Evolutionary conservation across 2,797 vertebrate genomes (phyloP), one percentile per base, ranked within the genome.

Genomic region (Amazona ochrocephala): DNA sequence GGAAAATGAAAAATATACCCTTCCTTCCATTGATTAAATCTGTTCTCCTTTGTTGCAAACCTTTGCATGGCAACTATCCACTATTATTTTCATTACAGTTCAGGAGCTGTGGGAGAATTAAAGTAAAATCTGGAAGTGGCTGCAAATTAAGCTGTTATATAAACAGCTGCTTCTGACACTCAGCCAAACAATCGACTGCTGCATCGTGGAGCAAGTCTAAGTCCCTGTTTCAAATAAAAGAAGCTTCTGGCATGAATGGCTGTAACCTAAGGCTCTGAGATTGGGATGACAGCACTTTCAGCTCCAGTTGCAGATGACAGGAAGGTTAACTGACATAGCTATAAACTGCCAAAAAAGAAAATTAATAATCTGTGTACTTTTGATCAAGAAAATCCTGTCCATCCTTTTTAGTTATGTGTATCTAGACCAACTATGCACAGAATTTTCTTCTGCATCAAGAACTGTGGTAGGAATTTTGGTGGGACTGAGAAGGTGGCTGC

Each of bases 61-160:
- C 60, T 90, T 90, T 83, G 65, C 11, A n/a, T 76, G 78, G 68
- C 84, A 93, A 64, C 70, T 78, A 56, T 74, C 66, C 44, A 21
- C 75, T 91, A 54, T 77, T 81, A 75, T 71, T 95, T 80, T 90
- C 85, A 82, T 94, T 90, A 84, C 53, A 71, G 65, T 67, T 93
- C 41, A 81, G 81, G n/a, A 18, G 1, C 41, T 93, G 50, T 75
- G 53, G 88, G 68, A 85, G 71, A 88, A 65, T 75, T 79, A 62
- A 89, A 91, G 62, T 84, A 70, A 91, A 91, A 93, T 61, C 77
- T 75, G 89, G 76, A 94, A 64, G 81, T 74, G 56, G 89, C 67
- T 88, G 71, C 60, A 94, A 94, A 94, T 93, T 83, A 96, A 76
- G 78, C 70, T 86, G 60, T 84, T 96, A 67, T 44, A 44, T 89